Percentiles rank a stretch among this genome's conserved stretches.
phyloP scores from a whole-genome alignment of 30 jellyfish, hydroid and myxozoan species.

The Catostylus mosaicus region DNA sequence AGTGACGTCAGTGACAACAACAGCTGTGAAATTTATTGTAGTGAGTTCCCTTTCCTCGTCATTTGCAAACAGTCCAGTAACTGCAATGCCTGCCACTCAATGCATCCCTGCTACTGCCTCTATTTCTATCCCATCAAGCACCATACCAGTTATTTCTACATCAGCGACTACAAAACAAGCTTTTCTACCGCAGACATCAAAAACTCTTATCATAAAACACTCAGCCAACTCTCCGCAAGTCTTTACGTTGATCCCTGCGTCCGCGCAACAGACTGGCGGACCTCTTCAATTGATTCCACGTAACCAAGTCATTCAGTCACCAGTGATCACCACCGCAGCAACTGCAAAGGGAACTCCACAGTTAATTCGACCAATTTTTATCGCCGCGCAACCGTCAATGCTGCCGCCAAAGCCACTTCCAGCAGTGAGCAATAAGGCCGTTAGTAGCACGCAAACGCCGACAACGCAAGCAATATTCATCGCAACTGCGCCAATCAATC shows the following conservation, averaged over 20 bases:
- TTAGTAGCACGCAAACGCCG: background rate
- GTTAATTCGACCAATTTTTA: conserved; percentile 57
- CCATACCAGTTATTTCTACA: conserved; percentile 3
- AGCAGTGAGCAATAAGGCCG: background rate
- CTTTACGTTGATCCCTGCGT: conserved; percentile 52
- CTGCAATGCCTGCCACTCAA: background rate
- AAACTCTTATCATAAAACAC: conserved; percentile 57
- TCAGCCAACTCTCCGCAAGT: conserved; percentile 54
- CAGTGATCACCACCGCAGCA: conserved; percentile 1
- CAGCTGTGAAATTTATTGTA: conserved; percentile 39
- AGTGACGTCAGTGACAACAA: background rate
- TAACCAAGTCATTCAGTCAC: conserved; percentile 14
- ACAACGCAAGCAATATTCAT: conserved; percentile 33
- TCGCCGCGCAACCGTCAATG: conserved; percentile 58
- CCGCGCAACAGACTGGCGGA: conserved; percentile 35
- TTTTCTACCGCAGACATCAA: conserved; percentile 29
- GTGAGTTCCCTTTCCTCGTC: conserved; percentile 30
- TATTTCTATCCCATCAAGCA: background rate
- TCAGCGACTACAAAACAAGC: conserved; percentile 36
- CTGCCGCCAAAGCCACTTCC: conserved; percentile 1
- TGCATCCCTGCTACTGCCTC: background rate
- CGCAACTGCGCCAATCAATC: conserved; percentile 24
- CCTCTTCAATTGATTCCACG: conserved; percentile 39
- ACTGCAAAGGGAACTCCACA: conserved; percentile 2
- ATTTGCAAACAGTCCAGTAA: background rate